Percentiles rank a stretch among this genome's conserved stretches.
Evolutionary conservation across 2,113 vertebrate species (phyloP).

Genomic region (Corythoichthys intestinalis): DNA sequence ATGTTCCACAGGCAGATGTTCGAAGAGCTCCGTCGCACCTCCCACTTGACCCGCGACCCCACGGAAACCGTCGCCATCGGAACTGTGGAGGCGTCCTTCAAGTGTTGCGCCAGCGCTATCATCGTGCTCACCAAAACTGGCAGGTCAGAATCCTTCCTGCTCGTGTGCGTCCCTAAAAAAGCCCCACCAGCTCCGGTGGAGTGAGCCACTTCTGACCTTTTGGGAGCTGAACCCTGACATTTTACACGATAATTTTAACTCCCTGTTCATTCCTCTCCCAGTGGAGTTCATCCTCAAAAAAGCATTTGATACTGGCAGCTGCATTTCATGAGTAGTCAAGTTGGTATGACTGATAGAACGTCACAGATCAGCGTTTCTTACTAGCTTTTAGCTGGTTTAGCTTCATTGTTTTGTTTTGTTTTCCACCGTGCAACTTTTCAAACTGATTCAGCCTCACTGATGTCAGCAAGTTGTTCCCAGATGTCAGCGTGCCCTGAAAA

Average conservation of each 20-base stretch:
- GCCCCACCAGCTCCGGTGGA: constrained; percentile 28
- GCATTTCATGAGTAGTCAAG: background rate
- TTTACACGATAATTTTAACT: constrained; percentile 75
- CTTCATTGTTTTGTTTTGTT: background rate
- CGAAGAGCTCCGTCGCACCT: constrained; percentile 91
- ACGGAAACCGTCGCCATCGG: constrained; percentile 91
- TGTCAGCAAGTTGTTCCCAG: constrained; percentile 1
- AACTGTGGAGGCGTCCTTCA: constrained; percentile 95
- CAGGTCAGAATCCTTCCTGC: constrained; percentile 76
- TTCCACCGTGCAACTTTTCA: background rate
- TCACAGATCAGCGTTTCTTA: background rate
- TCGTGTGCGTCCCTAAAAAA: background rate
- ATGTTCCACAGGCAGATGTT: constrained; percentile 98
- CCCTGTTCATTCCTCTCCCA: constrained; percentile 40
- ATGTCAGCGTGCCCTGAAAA: constrained; percentile 1
- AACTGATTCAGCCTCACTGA: background rate
- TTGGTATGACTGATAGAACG: background rate
- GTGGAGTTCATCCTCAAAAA: constrained; percentile 23
- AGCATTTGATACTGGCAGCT: constrained; percentile 37
- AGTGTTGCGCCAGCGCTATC: constrained; percentile 95
- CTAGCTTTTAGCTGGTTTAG: background rate
- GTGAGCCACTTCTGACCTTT: constrained; percentile 64
- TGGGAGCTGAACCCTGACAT: constrained; percentile 72
- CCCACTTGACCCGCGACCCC: constrained; percentile 91
- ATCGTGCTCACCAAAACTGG: constrained; percentile 95